Conservation (phyloP, 2,113 vertebrate species). For the Stictonetta naevosa region DNA sequence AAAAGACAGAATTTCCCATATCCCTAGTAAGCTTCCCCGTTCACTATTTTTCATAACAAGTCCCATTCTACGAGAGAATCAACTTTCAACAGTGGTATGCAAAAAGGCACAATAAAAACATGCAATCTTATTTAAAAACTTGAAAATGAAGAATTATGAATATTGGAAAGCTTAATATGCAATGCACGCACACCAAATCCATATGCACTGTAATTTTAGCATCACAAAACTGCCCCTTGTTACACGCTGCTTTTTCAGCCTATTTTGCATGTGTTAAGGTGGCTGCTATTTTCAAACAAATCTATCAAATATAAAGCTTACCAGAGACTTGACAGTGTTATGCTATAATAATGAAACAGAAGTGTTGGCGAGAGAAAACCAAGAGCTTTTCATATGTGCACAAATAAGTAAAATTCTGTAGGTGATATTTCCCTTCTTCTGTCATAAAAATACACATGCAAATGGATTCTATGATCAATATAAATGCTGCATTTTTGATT, state of each 20-base stretch:
- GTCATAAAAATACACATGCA: background rate
- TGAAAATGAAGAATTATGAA: constrained; percentile 1
- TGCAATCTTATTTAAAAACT: background rate
- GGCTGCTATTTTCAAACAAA: constrained; percentile 63
- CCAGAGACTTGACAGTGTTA: constrained; percentile 43
- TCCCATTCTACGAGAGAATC: background rate
- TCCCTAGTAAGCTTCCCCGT: background rate
- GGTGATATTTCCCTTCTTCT: background rate
- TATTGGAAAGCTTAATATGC: constrained; percentile 5
- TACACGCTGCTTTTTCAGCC: constrained; percentile 44
- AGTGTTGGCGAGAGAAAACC: background rate
- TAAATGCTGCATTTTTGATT: background rate
- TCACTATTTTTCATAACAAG: background rate
- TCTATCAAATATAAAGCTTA: constrained; percentile 59
- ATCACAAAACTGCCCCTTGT: constrained; percentile 49
- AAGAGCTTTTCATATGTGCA: background rate
- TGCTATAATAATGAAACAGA: constrained; percentile 38
- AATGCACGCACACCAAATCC: constrained; percentile 19
- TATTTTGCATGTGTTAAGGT: constrained; percentile 53
- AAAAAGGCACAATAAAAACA: background rate
- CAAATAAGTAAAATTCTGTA: constrained; percentile 2
- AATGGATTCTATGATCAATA: background rate
- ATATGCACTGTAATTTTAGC: constrained; percentile 57
- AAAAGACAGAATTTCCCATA: background rate
- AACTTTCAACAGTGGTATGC: background rate